Evolutionary conservation across 2,888 invertebrate species (phyloP).

Genomic region (Prionchulus punctatus): DNA sequence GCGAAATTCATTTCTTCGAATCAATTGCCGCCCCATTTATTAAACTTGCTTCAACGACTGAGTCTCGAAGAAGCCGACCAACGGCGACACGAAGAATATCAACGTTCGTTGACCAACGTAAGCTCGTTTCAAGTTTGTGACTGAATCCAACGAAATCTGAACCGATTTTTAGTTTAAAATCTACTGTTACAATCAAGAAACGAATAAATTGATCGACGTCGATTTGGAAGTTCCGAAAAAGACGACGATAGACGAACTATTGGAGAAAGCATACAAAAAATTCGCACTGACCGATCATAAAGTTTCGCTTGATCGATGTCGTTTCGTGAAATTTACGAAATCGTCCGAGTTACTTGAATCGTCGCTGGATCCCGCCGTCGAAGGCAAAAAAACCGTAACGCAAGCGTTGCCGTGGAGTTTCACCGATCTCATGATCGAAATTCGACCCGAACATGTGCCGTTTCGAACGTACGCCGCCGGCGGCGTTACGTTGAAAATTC

Average conservation of each 20-base stretch:
- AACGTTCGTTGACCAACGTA: constrained; percentile 45
- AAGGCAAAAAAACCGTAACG: no score
- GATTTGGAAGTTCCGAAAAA: constrained; percentile 47
- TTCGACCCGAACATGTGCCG: no score
- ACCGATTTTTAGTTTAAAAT: constrained; percentile 38
- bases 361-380: no score
- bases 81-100: constrained; percentile 44
- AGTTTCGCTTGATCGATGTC: constrained; percentile 49
- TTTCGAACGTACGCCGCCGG: no score
- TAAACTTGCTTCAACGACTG: constrained; percentile 47
- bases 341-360: no score
- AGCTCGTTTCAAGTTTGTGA: constrained; percentile 1
- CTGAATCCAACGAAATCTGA: neutral
- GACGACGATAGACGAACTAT: constrained; percentile 45
- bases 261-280: constrained; percentile 45
- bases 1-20: constrained; percentile 45
- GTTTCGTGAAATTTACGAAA: constrained; percentile 41
- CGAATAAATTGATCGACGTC: constrained; percentile 38
- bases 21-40: constrained; percentile 60
- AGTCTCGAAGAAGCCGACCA: constrained; percentile 51
- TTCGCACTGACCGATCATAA: constrained; percentile 45
- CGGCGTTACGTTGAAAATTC: no score
- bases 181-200: neutral
- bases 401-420: no score
- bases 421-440: no score